Percentiles rank a stretch among this genome's conserved stretches.
Evolutionary conservation across 2,888 invertebrate genomes (phyloP).

Genomic region (Halictus ligatus): DNA sequence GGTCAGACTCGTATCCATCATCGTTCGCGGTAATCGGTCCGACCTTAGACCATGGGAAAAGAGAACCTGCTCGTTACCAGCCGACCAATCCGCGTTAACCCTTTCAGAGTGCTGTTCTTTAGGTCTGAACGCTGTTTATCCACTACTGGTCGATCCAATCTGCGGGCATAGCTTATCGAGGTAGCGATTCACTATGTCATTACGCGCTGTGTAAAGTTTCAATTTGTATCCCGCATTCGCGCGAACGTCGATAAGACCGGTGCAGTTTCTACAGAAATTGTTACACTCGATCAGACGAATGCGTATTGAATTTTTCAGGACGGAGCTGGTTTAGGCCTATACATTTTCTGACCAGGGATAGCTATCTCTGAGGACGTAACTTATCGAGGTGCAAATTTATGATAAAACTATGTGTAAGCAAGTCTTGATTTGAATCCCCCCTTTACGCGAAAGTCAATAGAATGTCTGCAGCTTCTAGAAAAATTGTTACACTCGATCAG

Average conservation of each 20-base stretch:
- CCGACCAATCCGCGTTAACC: background rate
- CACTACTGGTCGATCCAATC: background rate
- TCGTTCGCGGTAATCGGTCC: conserved; percentile 48
- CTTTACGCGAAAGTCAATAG: too few relatives aligned
- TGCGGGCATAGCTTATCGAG: background rate
- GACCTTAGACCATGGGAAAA: conserved; percentile 20
- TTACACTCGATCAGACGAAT: too few relatives aligned
- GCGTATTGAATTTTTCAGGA: too few relatives aligned
- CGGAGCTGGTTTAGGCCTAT: too few relatives aligned
- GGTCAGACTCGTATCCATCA: conserved; percentile 42
- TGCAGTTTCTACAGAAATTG: background rate
- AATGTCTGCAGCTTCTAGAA: too few relatives aligned
- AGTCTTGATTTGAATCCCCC: too few relatives aligned
- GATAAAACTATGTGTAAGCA: too few relatives aligned
- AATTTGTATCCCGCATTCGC: background rate
- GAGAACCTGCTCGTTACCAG: background rate
- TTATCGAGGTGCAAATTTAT: too few relatives aligned
- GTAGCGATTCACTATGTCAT: background rate
- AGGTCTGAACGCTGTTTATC: background rate
- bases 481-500: too few relatives aligned
- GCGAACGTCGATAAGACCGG: background rate
- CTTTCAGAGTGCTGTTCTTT: background rate
- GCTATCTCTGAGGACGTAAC: too few relatives aligned
- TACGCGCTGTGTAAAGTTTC: background rate
- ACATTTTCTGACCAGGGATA: too few relatives aligned